These are phyloP conservation scores for Lycocerus yunnanus DNA, from an alignment of 2,888 invertebrate genomes.

Conservation along the genomic window DNA sequence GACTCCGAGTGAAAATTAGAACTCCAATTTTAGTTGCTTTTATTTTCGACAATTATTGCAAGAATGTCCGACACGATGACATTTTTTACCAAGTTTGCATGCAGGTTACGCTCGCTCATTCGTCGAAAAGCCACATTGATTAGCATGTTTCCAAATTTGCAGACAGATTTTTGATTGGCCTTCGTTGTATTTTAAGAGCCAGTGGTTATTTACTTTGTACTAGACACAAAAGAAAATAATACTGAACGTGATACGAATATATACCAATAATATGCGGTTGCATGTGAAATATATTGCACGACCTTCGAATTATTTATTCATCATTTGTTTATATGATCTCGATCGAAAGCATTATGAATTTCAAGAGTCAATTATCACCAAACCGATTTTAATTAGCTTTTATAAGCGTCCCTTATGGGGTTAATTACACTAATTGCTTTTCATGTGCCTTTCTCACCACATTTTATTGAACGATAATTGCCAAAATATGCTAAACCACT, in stretches of 20 bases:
- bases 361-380: constrained; percentile 17
- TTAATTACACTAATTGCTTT: not conserved
- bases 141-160: constrained; percentile 11
- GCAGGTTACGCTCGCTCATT: not conserved
- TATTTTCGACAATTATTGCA: constrained; percentile 11
- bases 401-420: not conserved
- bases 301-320: constrained; percentile 25
- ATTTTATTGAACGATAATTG: not conserved
- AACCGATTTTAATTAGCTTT: constrained; percentile 2
- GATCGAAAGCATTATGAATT: constrained; percentile 20
- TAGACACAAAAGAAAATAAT: constrained; percentile 27
- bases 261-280: constrained; percentile 4
- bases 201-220: constrained; percentile 15
- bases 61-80: constrained; percentile 6
- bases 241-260: constrained; percentile 15
- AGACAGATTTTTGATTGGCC: constrained; percentile 14
- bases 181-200: constrained; percentile 12
- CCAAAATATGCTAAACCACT: not conserved
- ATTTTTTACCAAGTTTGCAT: not conserved
- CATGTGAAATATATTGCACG: constrained; percentile 13
- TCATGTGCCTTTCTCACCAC: too few species aligned
- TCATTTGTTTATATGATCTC: constrained; percentile 18
- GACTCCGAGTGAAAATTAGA: constrained; percentile 26
- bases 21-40: constrained; percentile 10
- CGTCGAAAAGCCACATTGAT: not conserved